Conservation (phyloP, 2,113 vertebrate species). For the Dasyurus viverrinus region DNA sequence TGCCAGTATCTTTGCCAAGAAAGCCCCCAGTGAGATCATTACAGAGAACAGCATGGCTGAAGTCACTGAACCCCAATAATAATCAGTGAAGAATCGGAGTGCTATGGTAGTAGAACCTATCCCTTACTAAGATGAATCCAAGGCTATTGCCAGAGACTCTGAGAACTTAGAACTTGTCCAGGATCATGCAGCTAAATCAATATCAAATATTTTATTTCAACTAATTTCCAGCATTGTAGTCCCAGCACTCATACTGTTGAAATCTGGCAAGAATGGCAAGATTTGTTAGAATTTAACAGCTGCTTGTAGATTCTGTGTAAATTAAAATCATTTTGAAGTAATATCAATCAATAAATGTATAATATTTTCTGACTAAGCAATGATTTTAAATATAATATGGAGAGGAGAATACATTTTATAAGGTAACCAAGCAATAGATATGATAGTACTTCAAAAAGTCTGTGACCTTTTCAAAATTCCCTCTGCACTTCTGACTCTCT, state of each 20-base stretch:
- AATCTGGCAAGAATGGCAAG: background rate
- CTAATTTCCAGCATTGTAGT: background rate
- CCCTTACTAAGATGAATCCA: background rate
- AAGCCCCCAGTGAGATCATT: background rate
- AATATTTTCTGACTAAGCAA: background rate
- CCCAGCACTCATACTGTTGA: background rate
- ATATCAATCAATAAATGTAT: background rate
- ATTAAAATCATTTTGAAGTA: slow-evolving; percentile 10
- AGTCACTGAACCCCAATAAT: background rate
- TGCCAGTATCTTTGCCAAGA: background rate
- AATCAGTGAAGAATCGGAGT: background rate
- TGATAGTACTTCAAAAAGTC: background rate
- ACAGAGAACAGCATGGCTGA: background rate
- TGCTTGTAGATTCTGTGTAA: background rate
- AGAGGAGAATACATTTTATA: background rate
- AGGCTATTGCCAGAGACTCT: background rate
- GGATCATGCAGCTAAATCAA: background rate
- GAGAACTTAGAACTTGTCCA: background rate
- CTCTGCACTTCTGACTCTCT: background rate
- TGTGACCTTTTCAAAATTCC: background rate
- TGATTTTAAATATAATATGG: slow-evolving; percentile 10
- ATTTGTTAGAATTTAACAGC: background rate
- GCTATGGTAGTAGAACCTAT: background rate
- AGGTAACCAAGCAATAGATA: background rate
- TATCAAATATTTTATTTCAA: background rate